Evolutionary conservation across 2,797 vertebrate genomes (phyloP), one percentile per base, ranked within the genome.

Genomic region (Acestrorhynchus altus): DNA sequence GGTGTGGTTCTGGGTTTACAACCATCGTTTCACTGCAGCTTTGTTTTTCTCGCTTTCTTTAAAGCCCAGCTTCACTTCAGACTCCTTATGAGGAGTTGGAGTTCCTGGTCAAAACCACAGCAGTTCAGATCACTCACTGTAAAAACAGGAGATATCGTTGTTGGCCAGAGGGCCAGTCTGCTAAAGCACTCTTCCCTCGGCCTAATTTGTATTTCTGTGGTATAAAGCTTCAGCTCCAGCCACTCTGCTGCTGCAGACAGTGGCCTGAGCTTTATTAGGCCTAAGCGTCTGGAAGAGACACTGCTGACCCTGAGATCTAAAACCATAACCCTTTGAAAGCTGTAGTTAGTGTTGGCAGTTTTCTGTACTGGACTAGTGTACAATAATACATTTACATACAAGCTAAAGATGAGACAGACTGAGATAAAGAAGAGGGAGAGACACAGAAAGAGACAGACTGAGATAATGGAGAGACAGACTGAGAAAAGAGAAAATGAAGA

Each of bases 1-100:
- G 63, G 47, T 78, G 80, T 20, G 76, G 76, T 71, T 63, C 18
- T 20, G 42, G 20, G 61, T 82, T 82, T 82, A 76, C 65, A 57
- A 28, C 3, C 16, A 54, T 68, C 64, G 72, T 75, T 66, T 60
- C 28, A 26, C 16, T 35, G 44, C 70, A 26, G 42, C 49, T 52
- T 40, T 61, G 42, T 72, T 76, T 67, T 71, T 59, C 69, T 49
- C 47, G 11, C 22, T 16, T 35, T 80, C 22, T 20, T 46, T 80
- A 4, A 54, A 39, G 12, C 68, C 71, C 39, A 24, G 28, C 59
- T 70, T 42, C 66, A 65, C 44, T 70, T 28, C 74, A 71, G 74
- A 56, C 65, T 44, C 72, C 2, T 60, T 54, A 44, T 54, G 74
- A 59, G 72, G 57, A 63, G 78, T 1, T 49, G 35, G 54, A 74